A percentile compares a stretch with the other conserved stretches of the same genome.
These are phyloP conservation scores for Cottoperca gobio DNA, from an alignment of 2,797 vertebrate species.

Conservation along the genomic window DNA sequence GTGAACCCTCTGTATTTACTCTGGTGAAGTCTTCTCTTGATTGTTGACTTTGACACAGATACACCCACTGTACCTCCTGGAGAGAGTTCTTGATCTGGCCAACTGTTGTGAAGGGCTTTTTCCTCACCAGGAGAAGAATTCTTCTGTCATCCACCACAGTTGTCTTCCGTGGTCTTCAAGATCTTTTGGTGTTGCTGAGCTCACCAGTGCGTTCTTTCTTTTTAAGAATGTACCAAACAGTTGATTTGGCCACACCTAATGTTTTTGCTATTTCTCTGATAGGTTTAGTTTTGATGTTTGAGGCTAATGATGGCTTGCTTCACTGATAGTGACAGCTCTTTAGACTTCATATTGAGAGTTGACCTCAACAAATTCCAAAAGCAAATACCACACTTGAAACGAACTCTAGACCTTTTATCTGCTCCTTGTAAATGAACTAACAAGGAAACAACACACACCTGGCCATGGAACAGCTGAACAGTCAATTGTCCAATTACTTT, in stretches of 20 bases:
- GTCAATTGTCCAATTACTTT: too few species aligned
- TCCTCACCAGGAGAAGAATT: slow-evolving; percentile 35
- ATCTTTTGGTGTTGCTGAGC: too few species aligned
- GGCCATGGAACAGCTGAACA: too few species aligned
- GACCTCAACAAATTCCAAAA: slow-evolving; percentile 42
- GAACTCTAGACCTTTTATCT: too few species aligned
- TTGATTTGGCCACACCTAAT: slow-evolving; percentile 35
- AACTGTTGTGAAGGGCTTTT: slow-evolving; percentile 61
- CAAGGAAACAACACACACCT: too few species aligned
- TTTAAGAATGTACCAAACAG: slow-evolving; percentile 29
- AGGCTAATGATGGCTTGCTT: neutral
- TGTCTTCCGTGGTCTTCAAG: too few species aligned
- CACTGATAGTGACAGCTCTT: neutral
- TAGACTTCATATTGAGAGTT: slow-evolving; percentile 25
- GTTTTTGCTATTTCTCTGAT: slow-evolving; percentile 25
- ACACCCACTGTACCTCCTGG: slow-evolving; percentile 53
- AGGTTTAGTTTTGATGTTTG: neutral
- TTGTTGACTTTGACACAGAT: too few species aligned
- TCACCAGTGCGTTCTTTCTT: slow-evolving; percentile 16
- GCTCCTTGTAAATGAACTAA: too few species aligned
- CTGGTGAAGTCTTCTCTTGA: too few species aligned
- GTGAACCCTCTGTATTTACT: too few species aligned
- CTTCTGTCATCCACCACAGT: too few species aligned
- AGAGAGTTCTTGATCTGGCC: slow-evolving; percentile 61
- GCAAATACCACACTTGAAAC: slow-evolving; percentile 32